Evolutionary conservation across 2,797 vertebrate genomes (phyloP), one percentile per base, ranked within the genome.

Genomic region (Vultur gryphus): DNA sequence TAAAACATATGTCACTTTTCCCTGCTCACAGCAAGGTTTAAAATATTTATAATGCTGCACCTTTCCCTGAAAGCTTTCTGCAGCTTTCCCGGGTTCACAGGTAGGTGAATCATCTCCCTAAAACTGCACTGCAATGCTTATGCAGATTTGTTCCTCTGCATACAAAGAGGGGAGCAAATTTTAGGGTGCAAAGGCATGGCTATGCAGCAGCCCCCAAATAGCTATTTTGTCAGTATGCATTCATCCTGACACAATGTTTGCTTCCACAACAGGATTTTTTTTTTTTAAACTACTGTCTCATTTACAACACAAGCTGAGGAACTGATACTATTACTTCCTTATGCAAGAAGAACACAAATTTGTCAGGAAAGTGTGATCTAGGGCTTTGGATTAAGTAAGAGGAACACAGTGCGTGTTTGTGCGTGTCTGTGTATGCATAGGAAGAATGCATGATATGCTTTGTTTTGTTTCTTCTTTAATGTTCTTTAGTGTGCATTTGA

Each of bases 1-100:
- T 97, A 97, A 97, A 98, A 96, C 96, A 97, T 95, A 92, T 97
- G 97, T 97, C 96, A 96, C 90, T 95, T 95, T 79, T 91, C 89
- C 89, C 89, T 51, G 71, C 94, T 94, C 24, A 10, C 85, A 96
- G 93, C 59, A 67, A 92, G 93, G 41, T 88, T 97, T 97, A 95
- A 97, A 97, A 96, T 97, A 97, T 97, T 97, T 97, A 97, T 97
- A 96, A 96, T 23, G 49, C 95, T 94, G 90, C 90, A 97, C 90
- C 93, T 97, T 96, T 79, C 59, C 17, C 94, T 93, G 89, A 97
- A 95, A 96, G 94, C 87, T 96, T 93, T 97, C 80, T 91, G 94
- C 82, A 93, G 94, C 78, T 67, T 94, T 78, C 48, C 59, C 3
- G 59, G 65, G 96, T 96, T 97, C 96, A 97, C 2, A 11, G 37